phyloP scores from a whole-genome alignment of 2,113 vertebrate genomes.

The Oxyruncus cristatus region DNA sequence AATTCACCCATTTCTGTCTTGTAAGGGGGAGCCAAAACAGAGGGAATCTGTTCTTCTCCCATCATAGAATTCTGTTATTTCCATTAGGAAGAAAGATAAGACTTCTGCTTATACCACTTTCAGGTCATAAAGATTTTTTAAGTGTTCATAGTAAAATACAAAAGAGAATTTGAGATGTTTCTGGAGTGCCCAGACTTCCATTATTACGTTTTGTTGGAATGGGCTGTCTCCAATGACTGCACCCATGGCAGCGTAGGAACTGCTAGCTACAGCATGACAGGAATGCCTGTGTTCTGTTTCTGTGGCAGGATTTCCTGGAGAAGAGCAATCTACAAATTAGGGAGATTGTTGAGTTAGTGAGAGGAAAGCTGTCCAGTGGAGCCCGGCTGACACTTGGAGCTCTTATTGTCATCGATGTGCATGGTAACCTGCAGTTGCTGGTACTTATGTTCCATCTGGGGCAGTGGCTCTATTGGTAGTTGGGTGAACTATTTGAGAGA shows the following conservation, averaged over 20 bases:
- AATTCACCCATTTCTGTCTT: not conserved
- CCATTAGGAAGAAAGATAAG: not conserved
- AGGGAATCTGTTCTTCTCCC: not conserved
- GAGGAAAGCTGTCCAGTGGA: constrained; percentile 85
- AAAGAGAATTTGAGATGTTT: not conserved
- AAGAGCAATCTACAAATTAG: constrained; percentile 86
- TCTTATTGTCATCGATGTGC: constrained; percentile 90
- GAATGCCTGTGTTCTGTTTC: not conserved
- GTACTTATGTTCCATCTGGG: not conserved
- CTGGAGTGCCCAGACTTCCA: not conserved
- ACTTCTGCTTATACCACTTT: not conserved
- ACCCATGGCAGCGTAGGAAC: not conserved
- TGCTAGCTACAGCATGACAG: not conserved
- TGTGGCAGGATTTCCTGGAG: constrained; percentile 80
- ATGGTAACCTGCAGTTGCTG: constrained; percentile 72
- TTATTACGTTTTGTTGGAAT: not conserved
- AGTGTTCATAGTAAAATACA: not conserved
- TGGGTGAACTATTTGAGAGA: not conserved
- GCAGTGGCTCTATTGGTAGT: not conserved
- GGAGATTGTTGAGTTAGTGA: constrained; percentile 88
- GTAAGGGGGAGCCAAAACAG: not conserved
- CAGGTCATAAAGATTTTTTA: not conserved
- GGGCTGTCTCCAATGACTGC: not conserved
- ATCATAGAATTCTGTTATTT: not conserved
- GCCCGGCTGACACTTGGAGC: constrained; percentile 88